Percentiles rank a stretch among this genome's conserved stretches.
phyloP scores from a whole-genome alignment of 1,140 invertebrate species.

The Pogonus chalceus region DNA sequence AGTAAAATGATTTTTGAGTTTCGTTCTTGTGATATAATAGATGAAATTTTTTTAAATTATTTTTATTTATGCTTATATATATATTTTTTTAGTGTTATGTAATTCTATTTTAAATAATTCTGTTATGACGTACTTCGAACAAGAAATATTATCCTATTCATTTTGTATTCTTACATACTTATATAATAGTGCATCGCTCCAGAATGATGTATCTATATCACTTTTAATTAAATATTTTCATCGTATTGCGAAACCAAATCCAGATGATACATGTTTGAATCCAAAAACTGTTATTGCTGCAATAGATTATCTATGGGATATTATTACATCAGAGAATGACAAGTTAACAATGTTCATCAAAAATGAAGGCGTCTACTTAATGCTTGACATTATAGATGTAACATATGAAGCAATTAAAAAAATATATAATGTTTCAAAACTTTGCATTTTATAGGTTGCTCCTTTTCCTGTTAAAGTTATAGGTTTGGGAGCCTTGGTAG shows the following conservation, averaged over 20 bases:
- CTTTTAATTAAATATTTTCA: not conserved
- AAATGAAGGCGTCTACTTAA: not conserved
- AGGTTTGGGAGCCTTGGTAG: constrained; percentile 16
- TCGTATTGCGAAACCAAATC: not conserved
- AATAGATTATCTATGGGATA: not conserved
- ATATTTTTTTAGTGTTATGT: not conserved
- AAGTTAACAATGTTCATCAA: not conserved
- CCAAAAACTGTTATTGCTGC: not conserved
- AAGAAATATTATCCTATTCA: not conserved
- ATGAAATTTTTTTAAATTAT: too few species aligned
- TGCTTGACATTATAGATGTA: constrained; percentile 1
- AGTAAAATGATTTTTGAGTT: too few species aligned
- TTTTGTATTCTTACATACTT: not conserved
- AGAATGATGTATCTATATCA: not conserved
- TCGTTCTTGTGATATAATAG: too few species aligned
- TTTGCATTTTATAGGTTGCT: constrained; percentile 11
- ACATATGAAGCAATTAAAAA: not conserved
- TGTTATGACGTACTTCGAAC: not conserved
- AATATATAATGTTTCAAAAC: not conserved
- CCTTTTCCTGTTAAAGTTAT: constrained; percentile 18
- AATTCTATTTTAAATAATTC: not conserved
- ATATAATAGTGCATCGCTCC: not conserved
- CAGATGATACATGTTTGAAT: not conserved
- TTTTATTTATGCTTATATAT: too few species aligned
- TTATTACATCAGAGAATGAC: not conserved